phyloP scores from a whole-genome alignment of 2,113 vertebrate genomes.

The Nyctibius bracteatus region DNA sequence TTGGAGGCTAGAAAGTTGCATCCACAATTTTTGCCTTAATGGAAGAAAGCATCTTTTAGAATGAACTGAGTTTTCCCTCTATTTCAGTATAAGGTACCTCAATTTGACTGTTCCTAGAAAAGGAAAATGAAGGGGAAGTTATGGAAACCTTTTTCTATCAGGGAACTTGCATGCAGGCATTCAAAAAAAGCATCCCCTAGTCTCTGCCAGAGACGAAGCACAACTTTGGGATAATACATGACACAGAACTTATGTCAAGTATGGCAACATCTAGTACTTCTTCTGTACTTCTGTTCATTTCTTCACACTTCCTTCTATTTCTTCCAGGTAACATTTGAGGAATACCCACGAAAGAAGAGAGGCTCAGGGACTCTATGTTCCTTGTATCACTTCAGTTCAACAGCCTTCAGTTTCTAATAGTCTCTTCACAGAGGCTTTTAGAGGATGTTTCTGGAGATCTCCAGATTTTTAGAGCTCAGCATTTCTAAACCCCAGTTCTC shows the following conservation, averaged over 20 bases:
- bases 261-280: background rate
- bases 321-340: background rate
- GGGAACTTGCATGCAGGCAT: background rate
- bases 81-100: background rate
- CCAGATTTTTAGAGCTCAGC: background rate
- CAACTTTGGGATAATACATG: background rate
- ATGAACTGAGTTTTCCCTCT: background rate
- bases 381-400: background rate
- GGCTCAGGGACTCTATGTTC: background rate
- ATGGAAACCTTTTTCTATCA: background rate
- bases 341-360: background rate
- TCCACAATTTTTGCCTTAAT: background rate
- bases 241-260: background rate
- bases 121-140: background rate
- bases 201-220: background rate
- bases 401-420: background rate
- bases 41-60: background rate
- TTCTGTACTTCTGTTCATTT: background rate
- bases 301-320: background rate
- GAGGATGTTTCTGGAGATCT: background rate
- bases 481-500: background rate
- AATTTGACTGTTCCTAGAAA: background rate
- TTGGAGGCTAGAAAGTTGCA: background rate
- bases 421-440: background rate
- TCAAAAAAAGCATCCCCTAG: background rate